phyloP scores from a whole-genome alignment of 2,113 vertebrate species.

The Helogale parvula region DNA sequence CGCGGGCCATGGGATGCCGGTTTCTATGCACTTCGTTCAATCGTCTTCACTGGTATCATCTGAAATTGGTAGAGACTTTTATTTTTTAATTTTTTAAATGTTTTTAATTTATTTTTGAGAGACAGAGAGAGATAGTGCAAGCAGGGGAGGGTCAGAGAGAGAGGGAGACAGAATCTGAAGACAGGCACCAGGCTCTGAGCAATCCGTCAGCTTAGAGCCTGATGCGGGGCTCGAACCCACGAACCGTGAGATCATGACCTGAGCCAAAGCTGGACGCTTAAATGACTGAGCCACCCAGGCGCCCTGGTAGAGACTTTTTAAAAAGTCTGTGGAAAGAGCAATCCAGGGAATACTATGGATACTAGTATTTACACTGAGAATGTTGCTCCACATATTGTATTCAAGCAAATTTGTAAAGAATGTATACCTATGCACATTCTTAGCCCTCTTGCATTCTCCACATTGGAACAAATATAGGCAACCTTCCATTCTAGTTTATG shows the following conservation, averaged over 20 bases:
- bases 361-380: neutral
- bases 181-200: too few relatives aligned
- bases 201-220: too few relatives aligned
- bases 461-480: neutral
- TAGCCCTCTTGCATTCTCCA: neutral
- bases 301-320: neutral
- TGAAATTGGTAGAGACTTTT: neutral
- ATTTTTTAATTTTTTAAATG: too few relatives aligned
- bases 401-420: neutral
- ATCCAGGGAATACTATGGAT: neutral
- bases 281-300: too few relatives aligned
- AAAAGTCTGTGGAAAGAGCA: neutral
- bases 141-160: too few relatives aligned
- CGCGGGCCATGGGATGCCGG: rapidly evolving
- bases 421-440: neutral
- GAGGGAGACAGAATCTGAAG: too few relatives aligned
- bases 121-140: too few relatives aligned
- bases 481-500: neutral
- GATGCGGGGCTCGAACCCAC: too few relatives aligned
- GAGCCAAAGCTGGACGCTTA: too few relatives aligned
- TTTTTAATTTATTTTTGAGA: too few relatives aligned
- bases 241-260: too few relatives aligned
- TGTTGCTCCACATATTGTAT: neutral
- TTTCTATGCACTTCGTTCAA: neutral
- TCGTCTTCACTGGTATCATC: neutral